Percentiles rank a stretch among this genome's conserved stretches.
These are phyloP conservation scores for Anguilla rostrata DNA, from an alignment of 2,113 vertebrate species.

Conservation along the genomic window DNA sequence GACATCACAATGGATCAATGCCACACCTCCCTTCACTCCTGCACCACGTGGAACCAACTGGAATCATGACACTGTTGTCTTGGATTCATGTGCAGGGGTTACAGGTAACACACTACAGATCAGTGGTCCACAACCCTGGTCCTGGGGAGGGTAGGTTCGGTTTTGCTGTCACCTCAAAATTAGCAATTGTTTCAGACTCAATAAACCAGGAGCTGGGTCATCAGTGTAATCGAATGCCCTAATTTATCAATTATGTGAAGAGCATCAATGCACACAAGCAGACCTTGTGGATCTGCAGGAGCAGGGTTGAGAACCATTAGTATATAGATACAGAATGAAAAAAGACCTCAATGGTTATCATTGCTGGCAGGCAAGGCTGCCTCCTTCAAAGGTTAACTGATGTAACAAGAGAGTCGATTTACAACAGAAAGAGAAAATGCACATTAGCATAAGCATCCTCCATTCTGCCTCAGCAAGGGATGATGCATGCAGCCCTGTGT, in stretches of 20 bases:
- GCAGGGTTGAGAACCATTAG: background rate
- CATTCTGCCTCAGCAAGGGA: background rate
- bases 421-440: background rate
- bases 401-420: background rate
- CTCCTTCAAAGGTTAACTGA: background rate
- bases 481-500: background rate
- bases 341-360: background rate
- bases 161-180: too few species aligned
- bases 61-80: too few species aligned
- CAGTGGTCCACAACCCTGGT: too few species aligned
- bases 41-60: background rate
- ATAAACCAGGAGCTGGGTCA: too few species aligned
- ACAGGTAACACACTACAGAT: too few species aligned
- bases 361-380: background rate
- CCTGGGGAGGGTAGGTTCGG: too few species aligned
- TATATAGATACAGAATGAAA: background rate
- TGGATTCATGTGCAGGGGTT: too few species aligned
- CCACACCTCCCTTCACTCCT: background rate
- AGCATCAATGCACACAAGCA: too few species aligned
- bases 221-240: too few species aligned
- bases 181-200: too few species aligned
- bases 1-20: background rate
- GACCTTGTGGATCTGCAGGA: too few species aligned
- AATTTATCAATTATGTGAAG: too few species aligned
- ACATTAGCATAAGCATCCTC: background rate